Evolutionary conservation across 2,888 invertebrate genomes (phyloP), one percentile per base, ranked within the genome.

Genomic region (Asteroscopus sphinx): DNA sequence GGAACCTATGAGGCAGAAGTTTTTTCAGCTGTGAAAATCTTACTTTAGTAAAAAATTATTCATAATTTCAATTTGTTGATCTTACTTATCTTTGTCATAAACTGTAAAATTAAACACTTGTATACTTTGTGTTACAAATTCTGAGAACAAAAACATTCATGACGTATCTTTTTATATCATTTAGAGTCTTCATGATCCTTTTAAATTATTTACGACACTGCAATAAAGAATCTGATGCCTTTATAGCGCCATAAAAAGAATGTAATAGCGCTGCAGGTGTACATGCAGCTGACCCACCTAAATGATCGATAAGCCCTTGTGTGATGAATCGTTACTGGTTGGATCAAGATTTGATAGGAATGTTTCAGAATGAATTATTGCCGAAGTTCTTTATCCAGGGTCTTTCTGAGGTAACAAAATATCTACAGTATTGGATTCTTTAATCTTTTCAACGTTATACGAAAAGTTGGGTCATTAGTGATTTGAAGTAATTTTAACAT

Each of bases 151-250:
- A 45, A 51, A 52, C 41, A 55, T 60, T 58, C 25, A 49, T 52
- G 52, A 58, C 56, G 44, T 52, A 25, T 53, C 2, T 53, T 65
- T 61, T 69, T 60, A 66, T 81, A 80, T 81, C 70, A 79, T 74
- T 72, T 68, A 62, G 67, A 52, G 40, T 69, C 48, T 54, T 58
- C 62, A 63, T 58, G 56, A 45, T 51, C 16, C 71, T 79, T 73
- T 77, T 88, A 82, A 87, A 90, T 89, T 87, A 91, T 91, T 86
- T 84, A 89, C 82, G 83, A 84, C 79, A 80, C 74, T 85, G 85
- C 82, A 85, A 80, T 80, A 79, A 82, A 79, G 77, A 78, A 79
- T 73, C 80, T 80, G 82, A 84, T 83, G 80, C 78, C 80, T 90
- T 91, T 89, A 91, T 89, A 71, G 83, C 74, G 73, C 76, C 82